Conservation (phyloP, 2,113 vertebrate genomes). For the Progne subis region DNA sequence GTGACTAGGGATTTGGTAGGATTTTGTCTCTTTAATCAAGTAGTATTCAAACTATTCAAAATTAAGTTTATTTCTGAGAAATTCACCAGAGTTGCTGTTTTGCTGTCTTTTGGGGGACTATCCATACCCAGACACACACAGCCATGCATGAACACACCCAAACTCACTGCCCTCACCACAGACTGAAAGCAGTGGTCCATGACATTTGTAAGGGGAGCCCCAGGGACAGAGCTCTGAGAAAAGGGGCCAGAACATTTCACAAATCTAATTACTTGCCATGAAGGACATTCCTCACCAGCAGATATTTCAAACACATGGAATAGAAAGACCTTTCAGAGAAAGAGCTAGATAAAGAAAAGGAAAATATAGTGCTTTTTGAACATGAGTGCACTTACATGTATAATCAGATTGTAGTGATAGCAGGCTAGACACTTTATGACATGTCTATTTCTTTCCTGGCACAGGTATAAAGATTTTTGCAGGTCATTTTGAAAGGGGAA, state of each 20-base stretch:
- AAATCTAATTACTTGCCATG: background rate
- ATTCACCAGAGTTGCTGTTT: background rate
- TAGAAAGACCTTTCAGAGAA: background rate
- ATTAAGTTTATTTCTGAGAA: background rate
- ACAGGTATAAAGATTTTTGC: background rate
- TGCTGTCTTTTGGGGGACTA: background rate
- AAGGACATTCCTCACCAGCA: background rate
- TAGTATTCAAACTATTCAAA: background rate
- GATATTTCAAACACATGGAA: background rate
- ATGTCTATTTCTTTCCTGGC: background rate
- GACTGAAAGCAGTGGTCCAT: background rate
- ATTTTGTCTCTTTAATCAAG: background rate
- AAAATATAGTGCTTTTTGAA: background rate
- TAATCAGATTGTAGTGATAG: background rate
- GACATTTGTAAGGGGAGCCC: background rate
- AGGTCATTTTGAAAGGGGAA: background rate
- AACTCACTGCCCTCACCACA: background rate
- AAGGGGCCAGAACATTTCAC: background rate
- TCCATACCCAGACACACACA: background rate
- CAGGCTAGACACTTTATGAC: background rate
- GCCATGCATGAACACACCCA: rapidly evolving
- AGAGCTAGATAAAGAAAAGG: background rate
- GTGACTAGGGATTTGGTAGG: background rate
- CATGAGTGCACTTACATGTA: background rate
- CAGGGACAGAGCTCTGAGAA: background rate